Percentiles rank a stretch among this genome's conserved stretches.
phyloP scores from a whole-genome alignment of 2,888 invertebrate species.

The Lochmaea crataegi region DNA sequence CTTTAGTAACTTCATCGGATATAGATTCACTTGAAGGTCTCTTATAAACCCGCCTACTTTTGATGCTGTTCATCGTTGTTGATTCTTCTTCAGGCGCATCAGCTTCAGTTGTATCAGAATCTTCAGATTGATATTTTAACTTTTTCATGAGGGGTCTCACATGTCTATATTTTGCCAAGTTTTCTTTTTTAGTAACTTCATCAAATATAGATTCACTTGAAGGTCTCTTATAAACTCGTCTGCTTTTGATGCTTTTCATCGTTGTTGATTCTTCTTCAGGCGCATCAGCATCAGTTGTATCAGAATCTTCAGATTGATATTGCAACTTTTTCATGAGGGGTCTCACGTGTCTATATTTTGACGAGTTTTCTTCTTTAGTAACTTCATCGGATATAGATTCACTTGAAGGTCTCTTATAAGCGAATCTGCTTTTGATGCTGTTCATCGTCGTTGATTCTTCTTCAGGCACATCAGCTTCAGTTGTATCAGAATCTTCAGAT shows the following conservation, averaged over 20 bases:
- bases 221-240: too few species aligned
- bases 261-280: not conserved
- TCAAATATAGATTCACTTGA: too few species aligned
- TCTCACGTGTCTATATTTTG: not conserved
- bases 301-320: not conserved
- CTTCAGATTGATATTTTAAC: not conserved
- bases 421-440: not conserved
- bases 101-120: not conserved
- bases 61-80: not conserved
- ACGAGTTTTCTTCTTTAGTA: too few species aligned
- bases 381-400: too few species aligned
- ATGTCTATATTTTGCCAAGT: too few species aligned
- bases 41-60: not conserved
- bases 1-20: not conserved
- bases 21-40: not conserved
- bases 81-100: not conserved
- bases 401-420: not conserved
- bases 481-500: not conserved
- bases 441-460: not conserved
- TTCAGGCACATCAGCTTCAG: not conserved
- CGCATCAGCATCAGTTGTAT: not conserved
- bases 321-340: not conserved
- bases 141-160: too few species aligned
- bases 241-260: not conserved
- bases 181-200: too few species aligned